Evolutionary conservation across 2,797 vertebrate genomes (phyloP).

Genomic region (Enoplosus armatus): DNA sequence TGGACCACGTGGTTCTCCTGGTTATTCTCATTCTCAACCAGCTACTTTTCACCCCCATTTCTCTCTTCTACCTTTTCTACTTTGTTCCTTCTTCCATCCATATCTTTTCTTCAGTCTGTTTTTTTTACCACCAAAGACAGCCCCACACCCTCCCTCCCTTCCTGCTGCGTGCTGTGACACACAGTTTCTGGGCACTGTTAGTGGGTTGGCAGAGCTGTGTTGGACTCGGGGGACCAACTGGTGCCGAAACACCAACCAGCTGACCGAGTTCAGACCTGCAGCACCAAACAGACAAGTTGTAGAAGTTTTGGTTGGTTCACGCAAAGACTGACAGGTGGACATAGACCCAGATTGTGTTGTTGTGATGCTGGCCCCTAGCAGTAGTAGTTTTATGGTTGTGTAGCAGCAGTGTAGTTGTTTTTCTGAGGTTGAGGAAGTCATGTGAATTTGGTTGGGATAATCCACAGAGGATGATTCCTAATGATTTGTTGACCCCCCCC

Average conservation of each 20-base stretch:
- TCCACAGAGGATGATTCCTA: background rate
- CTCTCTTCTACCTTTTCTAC: slow-evolving; percentile 7
- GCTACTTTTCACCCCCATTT: background rate
- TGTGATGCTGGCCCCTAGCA: slow-evolving; percentile 1
- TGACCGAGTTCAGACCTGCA: slow-evolving; percentile 23
- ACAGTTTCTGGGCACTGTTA: slow-evolving; percentile 63
- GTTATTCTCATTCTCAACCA: slow-evolving; percentile 4
- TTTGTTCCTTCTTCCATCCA: background rate
- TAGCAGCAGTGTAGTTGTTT: background rate
- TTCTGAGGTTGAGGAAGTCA: slow-evolving; percentile 15
- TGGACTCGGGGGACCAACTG: slow-evolving; percentile 50
- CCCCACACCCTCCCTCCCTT: background rate
- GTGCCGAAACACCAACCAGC: slow-evolving; percentile 28
- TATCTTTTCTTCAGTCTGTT: background rate
- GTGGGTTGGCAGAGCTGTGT: slow-evolving; percentile 44
- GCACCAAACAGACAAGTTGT: background rate
- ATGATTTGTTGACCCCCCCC: background rate
- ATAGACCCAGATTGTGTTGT: background rate
- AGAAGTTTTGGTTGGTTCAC: background rate
- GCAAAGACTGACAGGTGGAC: background rate
- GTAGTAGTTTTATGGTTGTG: background rate
- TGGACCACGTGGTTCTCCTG: slow-evolving; percentile 45
- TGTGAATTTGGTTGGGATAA: slow-evolving; percentile 6
- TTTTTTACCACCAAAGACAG: background rate
- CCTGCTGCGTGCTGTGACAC: slow-evolving; percentile 47